phyloP scores from a whole-genome alignment of 2,797 vertebrate genomes.

The Cirrhinus mrigala region DNA sequence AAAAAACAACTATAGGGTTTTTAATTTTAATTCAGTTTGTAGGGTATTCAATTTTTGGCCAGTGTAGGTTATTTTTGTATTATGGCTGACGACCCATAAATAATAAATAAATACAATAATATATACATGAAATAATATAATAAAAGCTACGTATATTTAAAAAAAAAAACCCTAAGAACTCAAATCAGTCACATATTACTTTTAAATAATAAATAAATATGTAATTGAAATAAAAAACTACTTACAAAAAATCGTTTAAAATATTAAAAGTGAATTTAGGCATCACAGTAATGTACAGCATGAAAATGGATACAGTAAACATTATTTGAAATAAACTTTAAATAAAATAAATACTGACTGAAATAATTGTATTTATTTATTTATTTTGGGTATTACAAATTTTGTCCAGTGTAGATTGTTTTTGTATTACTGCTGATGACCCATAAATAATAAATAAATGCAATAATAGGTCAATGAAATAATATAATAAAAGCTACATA shows the following conservation, averaged over 20 bases:
- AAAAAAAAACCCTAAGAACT: neutral
- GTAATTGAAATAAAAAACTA: neutral
- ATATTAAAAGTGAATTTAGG: neutral
- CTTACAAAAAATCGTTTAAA: neutral
- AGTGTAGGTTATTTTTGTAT: neutral
- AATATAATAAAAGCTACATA: neutral
- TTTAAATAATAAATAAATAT: neutral
- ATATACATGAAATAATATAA: neutral
- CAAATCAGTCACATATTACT: neutral
- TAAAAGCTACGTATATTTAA: neutral
- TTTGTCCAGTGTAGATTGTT: neutral
- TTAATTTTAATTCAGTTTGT: no score
- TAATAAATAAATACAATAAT: neutral
- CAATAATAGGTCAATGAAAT: neutral
- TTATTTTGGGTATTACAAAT: neutral
- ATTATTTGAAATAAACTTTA: neutral
- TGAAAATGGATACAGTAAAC: neutral
- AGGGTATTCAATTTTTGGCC: neutral
- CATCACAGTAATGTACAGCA: neutral
- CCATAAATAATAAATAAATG: neutral
- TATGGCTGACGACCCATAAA: no score
- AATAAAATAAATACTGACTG: no score
- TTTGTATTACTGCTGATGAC: neutral
- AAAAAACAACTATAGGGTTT: no score
- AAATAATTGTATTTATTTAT: no score